Conservation (phyloP, 1,140 invertebrate species). For the Brachionus plicatilis region DNA sequence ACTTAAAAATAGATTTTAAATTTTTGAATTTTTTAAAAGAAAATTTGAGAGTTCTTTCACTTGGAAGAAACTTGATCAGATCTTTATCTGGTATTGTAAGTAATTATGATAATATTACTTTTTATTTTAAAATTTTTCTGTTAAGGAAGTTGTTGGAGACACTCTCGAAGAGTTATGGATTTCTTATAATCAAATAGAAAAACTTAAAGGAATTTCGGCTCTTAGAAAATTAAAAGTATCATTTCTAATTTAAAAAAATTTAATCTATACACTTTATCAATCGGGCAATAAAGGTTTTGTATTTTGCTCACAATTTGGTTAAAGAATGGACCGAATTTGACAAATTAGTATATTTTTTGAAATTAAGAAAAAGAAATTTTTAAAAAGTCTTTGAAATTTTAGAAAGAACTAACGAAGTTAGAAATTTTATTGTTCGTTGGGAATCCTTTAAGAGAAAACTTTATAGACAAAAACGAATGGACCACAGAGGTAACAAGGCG, state of each 20-base stretch:
- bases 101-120: neutral
- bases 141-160: slow-evolving; percentile 69
- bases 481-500: slow-evolving; percentile 66
- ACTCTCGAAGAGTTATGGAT: slow-evolving; percentile 80
- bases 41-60: slow-evolving; percentile 73
- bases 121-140: neutral
- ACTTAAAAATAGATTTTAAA: neutral
- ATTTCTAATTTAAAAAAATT: neutral
- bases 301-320: slow-evolving; percentile 71
- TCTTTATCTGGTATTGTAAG: slow-evolving; percentile 69
- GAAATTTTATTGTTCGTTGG: slow-evolving; percentile 70
- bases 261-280: neutral
- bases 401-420: slow-evolving; percentile 56
- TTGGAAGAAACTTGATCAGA: slow-evolving; percentile 84
- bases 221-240: slow-evolving; percentile 66
- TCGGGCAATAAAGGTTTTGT: slow-evolving; percentile 56
- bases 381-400: neutral
- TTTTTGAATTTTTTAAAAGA: slow-evolving; percentile 52
- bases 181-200: slow-evolving; percentile 80
- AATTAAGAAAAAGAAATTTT: neutral
- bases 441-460: slow-evolving; percentile 73
- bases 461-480: slow-evolving; percentile 66
- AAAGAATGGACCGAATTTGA: slow-evolving; percentile 77
- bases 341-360: slow-evolving; percentile 59
- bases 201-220: slow-evolving; percentile 70